Evolutionary conservation across 2,797 vertebrate species (phyloP), one percentile per base, ranked within the genome.

Genomic region (Syngnathus rostellatus): DNA sequence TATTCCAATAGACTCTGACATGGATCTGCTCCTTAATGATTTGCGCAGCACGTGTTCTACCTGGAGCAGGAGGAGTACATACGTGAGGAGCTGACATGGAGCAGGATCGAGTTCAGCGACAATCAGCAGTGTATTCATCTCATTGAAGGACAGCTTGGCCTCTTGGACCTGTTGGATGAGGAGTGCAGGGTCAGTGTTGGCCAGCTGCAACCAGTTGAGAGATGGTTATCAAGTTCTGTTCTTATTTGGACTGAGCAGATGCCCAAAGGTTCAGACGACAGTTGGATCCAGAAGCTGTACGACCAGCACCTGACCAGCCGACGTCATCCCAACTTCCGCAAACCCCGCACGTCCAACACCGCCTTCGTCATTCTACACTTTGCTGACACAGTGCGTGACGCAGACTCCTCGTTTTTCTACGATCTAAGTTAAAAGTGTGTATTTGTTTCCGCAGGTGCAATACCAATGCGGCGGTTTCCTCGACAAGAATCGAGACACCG

Each of bases 41-140:
- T 3, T 59, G 12, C 61, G 46, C 80, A 94, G 93, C 92, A 93
- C 0, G 89, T 93, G 51, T 93, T 92, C 83, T 90, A 91, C 71
- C 57, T 92, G 83, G 90, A 93, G 85, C 92, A 93, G 82, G 92
- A 92, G 75, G 92, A 93, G 76, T 93, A 93, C 6, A 16, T 90
- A 25, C 80, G 88, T 0, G 92, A 94, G 78, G 91, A 87, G 68
- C 85, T 94, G 71, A 83, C 89, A 11, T 94, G 94, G 93, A 90
- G 78, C 70, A 85, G 89, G 2, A 84, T 93, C 0, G 86, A 91
- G 77, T 93, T 93, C 79, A 91, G 89, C 31, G 90, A 93, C 78
- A 93, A 93, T 74, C 92, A 92, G 82, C 84, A 72, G 0, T 93
- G 93, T 69, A 92, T 92, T 51, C 75, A 79, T 12, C 91, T 94